Evolutionary conservation across 1,140 invertebrate genomes (phyloP), one percentile per base, ranked within the genome.

Genomic region (Stegodyphus dumicola): DNA sequence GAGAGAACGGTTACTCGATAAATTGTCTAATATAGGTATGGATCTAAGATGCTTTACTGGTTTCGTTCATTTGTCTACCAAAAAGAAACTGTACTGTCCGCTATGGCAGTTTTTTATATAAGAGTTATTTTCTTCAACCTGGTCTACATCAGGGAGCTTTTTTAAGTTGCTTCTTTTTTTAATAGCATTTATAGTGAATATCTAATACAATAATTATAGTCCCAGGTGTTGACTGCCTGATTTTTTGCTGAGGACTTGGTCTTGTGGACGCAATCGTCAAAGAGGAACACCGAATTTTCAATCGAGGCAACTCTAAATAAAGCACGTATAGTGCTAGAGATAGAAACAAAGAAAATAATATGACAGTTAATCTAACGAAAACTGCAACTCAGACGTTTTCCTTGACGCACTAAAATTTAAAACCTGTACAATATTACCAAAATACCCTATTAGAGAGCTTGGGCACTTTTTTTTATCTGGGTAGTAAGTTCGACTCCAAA

Each of bases 11-110:
- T 15, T 52, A n/a, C 15, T 77, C 1, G 7, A 11, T 52, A 77
- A 77, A 5, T 5, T 77, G 9, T 7, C 1, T 1, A 4, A 13
- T 10, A 64, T 77, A 7, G 65, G 17, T 18, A 17, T 0, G 0
- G 53, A 52, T 0, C 48, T 49, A 81, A 81, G 15, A 81, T 73
- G 67, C 13, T 73, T 53, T 5, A 60, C 7, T 81, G 54, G 67
- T 64, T 81, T 51, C n/a, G 6, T 64, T 81, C 56, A 71, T 81
- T 73, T 33, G 10, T 81, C 6, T n/a, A 17, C 0, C 54, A 71
- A 65, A 81, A 65, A 81, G 33, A 81, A 60, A 13, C 9, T 81
- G 54, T 49, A 81, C 64, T 17, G 54, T 81, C 33, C 52, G 54
- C 15, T 51, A 48, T n/a, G 48, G 65, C 6, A 7, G 7, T 64